Evolutionary conservation across 1,140 invertebrate species (phyloP), one percentile per base, ranked within the genome.

Genomic region (Chironomus striatipennis): DNA sequence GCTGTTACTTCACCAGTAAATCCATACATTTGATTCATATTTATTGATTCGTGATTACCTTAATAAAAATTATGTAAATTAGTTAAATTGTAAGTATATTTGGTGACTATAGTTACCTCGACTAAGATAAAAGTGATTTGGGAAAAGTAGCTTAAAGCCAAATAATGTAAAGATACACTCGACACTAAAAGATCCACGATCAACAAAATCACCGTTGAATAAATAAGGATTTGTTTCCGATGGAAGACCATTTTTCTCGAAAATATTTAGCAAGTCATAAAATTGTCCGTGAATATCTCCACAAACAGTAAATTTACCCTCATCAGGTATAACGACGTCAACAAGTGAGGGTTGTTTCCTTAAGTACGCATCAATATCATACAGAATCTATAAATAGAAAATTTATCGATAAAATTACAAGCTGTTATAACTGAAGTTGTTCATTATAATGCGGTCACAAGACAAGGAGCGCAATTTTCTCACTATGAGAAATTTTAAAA

Each of bases 231-330:
- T 99, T 65, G 87, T 89, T 81, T 93, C 89, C 10, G 95, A 97
- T 12, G 98, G 98, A 64, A 97, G 83, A 10, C 97, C 98, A 85
- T 99, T 99, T 64, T 99, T 85, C 80, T 96, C 87, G 85, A 99
- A 99, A 77, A 99, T 98, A 85, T 99, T 98, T 85, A 98, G 88
- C 72, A 99, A 84, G 86, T 99, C 98, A 84, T 97, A 99, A 85
- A 90, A 99, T 84, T 99, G 98, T 21, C 98, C 98, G 84, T 99
- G 98, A 78, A 99, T 96, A 84, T 99, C 98, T n/a, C 98, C 98
- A 85, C 98, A 99, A 74, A 99, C 92, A 42, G 98, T 99, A 83
- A 99, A 99, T 86, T 99, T 99, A 73, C 90, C 87, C 67, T 93
- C 88, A 81, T 93, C 90, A 7, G 90, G 89, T 77, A 99, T 92